Percentiles rank a stretch among this genome's conserved stretches.
Conservation (phyloP, 2,888 invertebrate genomes). For the Thumatha senex region DNA sequence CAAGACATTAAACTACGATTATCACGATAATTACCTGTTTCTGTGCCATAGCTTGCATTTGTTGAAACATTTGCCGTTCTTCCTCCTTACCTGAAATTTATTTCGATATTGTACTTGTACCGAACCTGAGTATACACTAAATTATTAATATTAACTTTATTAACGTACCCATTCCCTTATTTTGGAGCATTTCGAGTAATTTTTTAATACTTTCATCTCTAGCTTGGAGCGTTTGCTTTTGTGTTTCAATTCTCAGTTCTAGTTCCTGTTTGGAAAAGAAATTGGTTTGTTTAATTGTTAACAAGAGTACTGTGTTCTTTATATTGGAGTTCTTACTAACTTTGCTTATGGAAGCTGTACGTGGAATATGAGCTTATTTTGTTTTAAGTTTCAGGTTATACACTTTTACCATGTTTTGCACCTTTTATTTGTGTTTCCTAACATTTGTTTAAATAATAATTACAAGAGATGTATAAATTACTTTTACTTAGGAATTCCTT, state of each 20-base stretch:
- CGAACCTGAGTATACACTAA: slow-evolving; percentile 16
- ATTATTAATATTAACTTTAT: slow-evolving; percentile 18
- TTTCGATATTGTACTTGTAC: slow-evolving; percentile 66
- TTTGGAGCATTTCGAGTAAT: slow-evolving; percentile 98
- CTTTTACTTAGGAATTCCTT: no score
- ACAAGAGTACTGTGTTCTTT: slow-evolving; percentile 13
- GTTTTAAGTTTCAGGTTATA: neutral
- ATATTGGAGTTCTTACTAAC: slow-evolving; percentile 2
- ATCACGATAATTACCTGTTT: slow-evolving; percentile 90
- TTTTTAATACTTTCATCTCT: slow-evolving; percentile 99
- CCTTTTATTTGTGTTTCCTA: neutral
- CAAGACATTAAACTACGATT: slow-evolving; percentile 33
- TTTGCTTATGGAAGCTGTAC: slow-evolving; percentile 2
- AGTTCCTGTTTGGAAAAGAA: slow-evolving; percentile 87
- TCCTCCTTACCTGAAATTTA: slow-evolving; percentile 94
- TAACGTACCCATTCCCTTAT: slow-evolving; percentile 96
- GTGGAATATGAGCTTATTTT: neutral
- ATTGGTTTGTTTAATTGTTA: slow-evolving; percentile 25
- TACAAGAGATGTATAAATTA: no score
- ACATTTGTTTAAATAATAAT: no score
- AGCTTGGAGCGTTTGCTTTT: slow-evolving; percentile 98
- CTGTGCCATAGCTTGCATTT: slow-evolving; percentile 98
- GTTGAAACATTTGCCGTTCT: slow-evolving; percentile 97
- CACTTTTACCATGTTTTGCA: neutral
- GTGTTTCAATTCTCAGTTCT: slow-evolving; percentile 98